Percentiles rank a stretch among this genome's conserved stretches.
Conservation (phyloP, 2,888 invertebrate species). For the Trileptium ribeirensis region DNA sequence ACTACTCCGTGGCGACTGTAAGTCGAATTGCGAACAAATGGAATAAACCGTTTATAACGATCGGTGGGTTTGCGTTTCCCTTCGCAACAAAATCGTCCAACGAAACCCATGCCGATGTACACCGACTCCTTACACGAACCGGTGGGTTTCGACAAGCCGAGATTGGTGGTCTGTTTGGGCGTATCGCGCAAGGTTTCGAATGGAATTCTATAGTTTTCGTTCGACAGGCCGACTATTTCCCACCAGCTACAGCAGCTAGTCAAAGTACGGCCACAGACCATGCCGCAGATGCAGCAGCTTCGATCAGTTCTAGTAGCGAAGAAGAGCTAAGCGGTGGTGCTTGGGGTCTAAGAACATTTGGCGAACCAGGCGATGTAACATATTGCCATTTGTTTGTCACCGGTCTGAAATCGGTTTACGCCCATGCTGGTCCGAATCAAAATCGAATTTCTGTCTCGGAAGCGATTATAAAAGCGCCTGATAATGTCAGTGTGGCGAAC, state of each 20-base stretch:
- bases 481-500: not conserved
- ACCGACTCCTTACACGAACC: not conserved
- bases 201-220: not conserved
- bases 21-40: slow-evolving; percentile 5
- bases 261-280: too few species aligned
- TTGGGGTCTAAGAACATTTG: not conserved
- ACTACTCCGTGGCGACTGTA: slow-evolving; percentile 14
- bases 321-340: too few species aligned
- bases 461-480: not conserved
- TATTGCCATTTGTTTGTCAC: not conserved
- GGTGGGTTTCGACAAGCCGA: not conserved
- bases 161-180: not conserved
- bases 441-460: not conserved
- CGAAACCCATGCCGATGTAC: not conserved
- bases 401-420: not conserved
- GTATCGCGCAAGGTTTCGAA: not conserved
- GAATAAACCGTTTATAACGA: not conserved
- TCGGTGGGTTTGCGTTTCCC: slow-evolving; percentile 13
- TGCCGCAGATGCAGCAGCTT: too few species aligned
- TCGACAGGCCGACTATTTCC: not conserved
- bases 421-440: too few species aligned
- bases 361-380: not conserved
- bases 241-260: too few species aligned
- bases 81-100: not conserved
- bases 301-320: too few species aligned